Evolutionary conservation across 2,113 vertebrate genomes (phyloP).

Genomic region (Patagioenas fasciata): DNA sequence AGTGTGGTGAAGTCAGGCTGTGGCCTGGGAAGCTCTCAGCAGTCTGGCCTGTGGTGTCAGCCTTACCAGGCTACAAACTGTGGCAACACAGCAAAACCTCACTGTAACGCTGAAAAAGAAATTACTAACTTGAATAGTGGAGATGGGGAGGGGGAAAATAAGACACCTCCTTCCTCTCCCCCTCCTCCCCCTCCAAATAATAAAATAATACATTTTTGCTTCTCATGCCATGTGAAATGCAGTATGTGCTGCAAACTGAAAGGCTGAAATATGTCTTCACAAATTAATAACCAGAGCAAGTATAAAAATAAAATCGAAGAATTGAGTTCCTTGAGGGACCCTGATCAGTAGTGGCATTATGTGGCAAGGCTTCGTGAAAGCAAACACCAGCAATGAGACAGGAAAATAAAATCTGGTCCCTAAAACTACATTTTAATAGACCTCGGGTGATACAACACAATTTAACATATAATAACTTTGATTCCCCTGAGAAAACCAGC

Average conservation of each 20-base stretch:
- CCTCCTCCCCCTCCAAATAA: no score
- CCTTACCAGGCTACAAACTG: not conserved
- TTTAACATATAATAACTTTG: not conserved
- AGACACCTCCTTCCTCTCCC: not conserved
- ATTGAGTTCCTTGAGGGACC: not conserved
- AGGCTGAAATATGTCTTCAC: conserved; percentile 27
- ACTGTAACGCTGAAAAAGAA: not conserved
- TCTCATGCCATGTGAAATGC: not conserved
- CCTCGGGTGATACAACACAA: not conserved
- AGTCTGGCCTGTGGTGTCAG: not conserved
- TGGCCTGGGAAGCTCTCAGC: not conserved
- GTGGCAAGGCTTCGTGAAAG: not conserved
- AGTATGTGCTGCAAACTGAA: not conserved
- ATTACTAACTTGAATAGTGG: not conserved
- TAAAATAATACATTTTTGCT: not conserved
- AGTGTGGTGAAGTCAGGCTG: fast-evolving
- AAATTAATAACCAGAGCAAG: conserved; percentile 23
- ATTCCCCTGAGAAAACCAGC: not conserved
- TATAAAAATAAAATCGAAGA: conserved; percentile 12
- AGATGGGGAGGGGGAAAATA: not conserved
- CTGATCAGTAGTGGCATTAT: not conserved
- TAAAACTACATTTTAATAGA: not conserved
- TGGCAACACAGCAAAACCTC: not conserved
- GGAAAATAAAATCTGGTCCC: not conserved
- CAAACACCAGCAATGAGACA: not conserved